phyloP scores from a whole-genome alignment of 2,797 vertebrate genomes.

The Phylloscopus collybita region DNA sequence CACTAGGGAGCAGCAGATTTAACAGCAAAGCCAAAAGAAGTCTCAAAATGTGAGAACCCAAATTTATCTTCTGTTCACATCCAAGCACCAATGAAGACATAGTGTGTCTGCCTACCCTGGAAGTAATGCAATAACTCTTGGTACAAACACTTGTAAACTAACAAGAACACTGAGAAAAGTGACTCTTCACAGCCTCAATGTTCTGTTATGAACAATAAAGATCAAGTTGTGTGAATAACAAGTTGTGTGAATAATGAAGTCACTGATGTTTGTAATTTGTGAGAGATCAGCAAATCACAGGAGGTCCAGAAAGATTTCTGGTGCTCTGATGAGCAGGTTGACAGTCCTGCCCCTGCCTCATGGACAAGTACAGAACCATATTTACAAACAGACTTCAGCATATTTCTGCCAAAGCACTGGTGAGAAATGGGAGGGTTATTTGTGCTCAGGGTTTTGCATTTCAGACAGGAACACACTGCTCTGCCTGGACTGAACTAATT shows the following conservation, averaged over 20 bases:
- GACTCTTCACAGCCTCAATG: not conserved
- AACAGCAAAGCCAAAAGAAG: not conserved
- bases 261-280: not conserved
- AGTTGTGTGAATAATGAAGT: not conserved
- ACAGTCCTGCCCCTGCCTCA: not conserved
- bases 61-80: not conserved
- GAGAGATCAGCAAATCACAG: not conserved
- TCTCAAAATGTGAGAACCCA: not conserved
- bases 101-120: not conserved
- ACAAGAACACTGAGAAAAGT: not conserved
- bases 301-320: not conserved
- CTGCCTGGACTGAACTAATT: slow-evolving; percentile 18
- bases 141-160: not conserved
- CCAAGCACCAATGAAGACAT: not conserved
- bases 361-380: not conserved
- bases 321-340: not conserved
- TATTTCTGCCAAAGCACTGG: not conserved
- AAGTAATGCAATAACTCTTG: not conserved
- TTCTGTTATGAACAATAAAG: not conserved
- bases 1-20: not conserved
- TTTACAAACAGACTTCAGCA: not conserved
- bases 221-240: not conserved
- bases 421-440: not conserved
- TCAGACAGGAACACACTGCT: not conserved
- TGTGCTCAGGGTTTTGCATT: not conserved